Base-by-base conservation (phyloP, 2,797 vertebrate genomes). In the Neoniphon sammara region DNA sequence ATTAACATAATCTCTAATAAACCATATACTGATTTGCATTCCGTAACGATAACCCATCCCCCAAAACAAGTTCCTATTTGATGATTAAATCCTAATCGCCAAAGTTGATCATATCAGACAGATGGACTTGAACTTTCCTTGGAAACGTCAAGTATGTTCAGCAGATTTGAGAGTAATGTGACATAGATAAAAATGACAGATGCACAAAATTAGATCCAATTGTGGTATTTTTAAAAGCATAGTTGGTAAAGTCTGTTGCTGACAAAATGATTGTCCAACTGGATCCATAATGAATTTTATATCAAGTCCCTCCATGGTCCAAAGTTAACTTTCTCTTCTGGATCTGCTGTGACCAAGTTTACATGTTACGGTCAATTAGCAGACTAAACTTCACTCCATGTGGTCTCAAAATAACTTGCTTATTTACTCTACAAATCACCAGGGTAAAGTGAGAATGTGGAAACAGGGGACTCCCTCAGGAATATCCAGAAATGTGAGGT, bases 361-460 rank as follows among this genome's bases (percentile, higher is more conserved):
- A 83, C 46, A 66, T 70, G 72, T 80, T 75, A 71, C 64, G 57
- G 59, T 66, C 73, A 56, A 74, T 85, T 80, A 60, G 78, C 47
- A 30, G 67, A 56, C 53, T 64, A 14, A 6, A 21, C 18, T 42
- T 50, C 75, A 44, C 39, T 11, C 65, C 11, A n/a, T 55, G 50
- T 64, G 73, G 56, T 68, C 60, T 77, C 42, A 72, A n/a, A 63
- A 74, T 62, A 75, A 75, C 54, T 44, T 55, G 55, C 12, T 68
- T 81, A 84, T 84, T 83, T 78, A 70, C 61, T 75, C 42, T 52
- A 59, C 57, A 77, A 70, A 85, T 77, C 78, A 80, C 31, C 49
- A 61, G 82, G 68, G 79, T 73, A 3, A 82, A 23, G 52, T 66
- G 77, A 70, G 70, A 62, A 75, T 2, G n/a, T 50, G 71, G 47